phyloP scores from a whole-genome alignment of 2,113 vertebrate genomes.

The Serinus canaria region DNA sequence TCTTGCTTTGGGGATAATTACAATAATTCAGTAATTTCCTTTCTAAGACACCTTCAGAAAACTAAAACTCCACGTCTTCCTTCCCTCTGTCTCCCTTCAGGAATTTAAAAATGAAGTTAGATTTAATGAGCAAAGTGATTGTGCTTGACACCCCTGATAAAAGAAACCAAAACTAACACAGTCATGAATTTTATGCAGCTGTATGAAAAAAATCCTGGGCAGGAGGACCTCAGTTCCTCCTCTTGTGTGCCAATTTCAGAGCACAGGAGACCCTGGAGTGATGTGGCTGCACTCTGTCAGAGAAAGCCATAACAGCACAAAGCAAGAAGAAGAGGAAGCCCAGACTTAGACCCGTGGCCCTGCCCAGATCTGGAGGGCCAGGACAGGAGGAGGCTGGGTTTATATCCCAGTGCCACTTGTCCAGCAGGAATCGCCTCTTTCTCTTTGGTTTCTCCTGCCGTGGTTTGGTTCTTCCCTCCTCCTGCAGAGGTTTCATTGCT shows the following conservation, averaged over 20 bases:
- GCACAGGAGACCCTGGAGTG: neutral
- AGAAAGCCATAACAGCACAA: neutral
- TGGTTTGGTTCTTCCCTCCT: neutral
- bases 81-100: neutral
- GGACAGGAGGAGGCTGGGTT: neutral
- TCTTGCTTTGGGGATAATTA: constrained; percentile 3
- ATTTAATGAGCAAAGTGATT: neutral
- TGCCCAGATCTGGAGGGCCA: neutral
- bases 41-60: neutral
- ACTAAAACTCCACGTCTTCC: neutral
- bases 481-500: neutral
- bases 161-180: neutral
- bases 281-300: neutral
- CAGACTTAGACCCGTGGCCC: neutral
- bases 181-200: neutral
- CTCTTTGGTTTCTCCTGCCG: neutral
- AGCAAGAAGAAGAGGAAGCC: accelerated
- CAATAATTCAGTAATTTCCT: neutral
- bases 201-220: neutral
- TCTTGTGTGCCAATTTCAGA: neutral
- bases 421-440: neutral
- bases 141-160: neutral
- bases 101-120: neutral
- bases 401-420: neutral
- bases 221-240: neutral